Conservation (phyloP, 2,113 vertebrate genomes). For the Dicaeum eximium region DNA sequence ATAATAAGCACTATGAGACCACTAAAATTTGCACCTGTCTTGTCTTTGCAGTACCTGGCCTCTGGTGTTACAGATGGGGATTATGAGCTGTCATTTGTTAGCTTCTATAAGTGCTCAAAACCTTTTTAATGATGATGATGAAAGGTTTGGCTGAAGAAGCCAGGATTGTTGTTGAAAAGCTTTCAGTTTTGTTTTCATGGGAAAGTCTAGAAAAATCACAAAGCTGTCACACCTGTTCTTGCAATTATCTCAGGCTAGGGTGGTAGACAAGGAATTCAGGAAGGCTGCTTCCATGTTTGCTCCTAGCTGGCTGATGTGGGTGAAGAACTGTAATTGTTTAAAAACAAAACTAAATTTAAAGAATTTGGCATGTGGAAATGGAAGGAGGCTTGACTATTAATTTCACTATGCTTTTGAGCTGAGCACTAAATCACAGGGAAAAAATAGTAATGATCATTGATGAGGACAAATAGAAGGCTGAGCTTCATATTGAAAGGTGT, state of each 20-base stretch:
- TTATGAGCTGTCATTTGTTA: slow-evolving; percentile 53
- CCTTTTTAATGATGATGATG: slow-evolving; percentile 37
- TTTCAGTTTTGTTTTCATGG: not conserved
- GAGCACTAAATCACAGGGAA: not conserved
- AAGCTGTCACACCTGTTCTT: not conserved
- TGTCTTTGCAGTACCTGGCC: slow-evolving; percentile 5
- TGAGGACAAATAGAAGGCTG: not conserved
- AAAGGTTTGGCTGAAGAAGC: slow-evolving; percentile 13
- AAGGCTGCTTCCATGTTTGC: not conserved
- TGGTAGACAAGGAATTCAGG: not conserved
- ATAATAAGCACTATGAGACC: slow-evolving; percentile 23
- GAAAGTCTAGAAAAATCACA: not conserved
- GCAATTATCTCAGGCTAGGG: not conserved
- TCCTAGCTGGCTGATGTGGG: not conserved
- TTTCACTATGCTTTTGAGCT: not conserved
- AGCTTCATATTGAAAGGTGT: not conserved
- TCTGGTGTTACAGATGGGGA: slow-evolving; percentile 43
- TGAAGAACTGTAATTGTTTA: not conserved
- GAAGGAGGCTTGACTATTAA: not conserved
- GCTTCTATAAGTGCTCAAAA: not conserved
- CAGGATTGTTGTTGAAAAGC: slow-evolving; percentile 2
- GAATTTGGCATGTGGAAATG: not conserved
- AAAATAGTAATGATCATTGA: not conserved
- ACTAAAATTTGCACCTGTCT: slow-evolving; percentile 18
- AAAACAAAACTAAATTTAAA: not conserved